Evolutionary conservation across 2,888 invertebrate genomes (phyloP).

Genomic region (Ormyrus nitidulus): DNA sequence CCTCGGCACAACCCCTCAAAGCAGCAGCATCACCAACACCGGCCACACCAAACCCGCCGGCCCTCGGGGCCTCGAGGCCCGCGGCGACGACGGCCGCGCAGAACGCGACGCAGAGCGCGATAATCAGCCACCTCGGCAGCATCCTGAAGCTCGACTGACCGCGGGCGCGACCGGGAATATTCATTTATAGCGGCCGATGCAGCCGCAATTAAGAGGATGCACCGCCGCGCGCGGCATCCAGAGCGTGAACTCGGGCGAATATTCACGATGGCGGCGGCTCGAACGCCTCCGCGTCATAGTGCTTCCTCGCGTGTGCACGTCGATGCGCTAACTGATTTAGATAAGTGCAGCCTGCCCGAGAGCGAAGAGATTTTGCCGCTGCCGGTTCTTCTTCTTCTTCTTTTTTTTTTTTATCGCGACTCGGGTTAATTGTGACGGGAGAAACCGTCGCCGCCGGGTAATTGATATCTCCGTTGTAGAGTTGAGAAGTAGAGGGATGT

Average conservation of each 20-base stretch:
- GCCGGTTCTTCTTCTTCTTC: neutral
- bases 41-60: conserved; percentile 6
- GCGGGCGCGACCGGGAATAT: conserved; percentile 63
- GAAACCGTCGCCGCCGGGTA: conserved; percentile 11
- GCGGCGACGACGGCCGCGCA: conserved; percentile 1
- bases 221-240: conserved; percentile 65
- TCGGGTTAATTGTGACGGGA: conserved; percentile 17
- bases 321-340: conserved; percentile 54
- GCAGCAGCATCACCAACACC: conserved; percentile 11
- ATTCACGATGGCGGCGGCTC: neutral
- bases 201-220: conserved; percentile 12
- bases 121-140: conserved; percentile 66
- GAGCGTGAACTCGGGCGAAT: conserved; percentile 72
- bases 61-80: neutral
- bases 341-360: conserved; percentile 34
- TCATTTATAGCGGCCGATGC: conserved; percentile 62
- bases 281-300: conserved; percentile 40
- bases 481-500: neutral
- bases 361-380: neutral
- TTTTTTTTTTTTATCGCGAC: conserved; percentile 1
- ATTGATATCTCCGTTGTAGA: conserved; percentile 1
- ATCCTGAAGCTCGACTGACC: conserved; percentile 69
- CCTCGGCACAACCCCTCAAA: neutral
- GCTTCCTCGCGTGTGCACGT: conserved; percentile 3
- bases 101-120: conserved; percentile 36